Evolutionary conservation across 2,888 invertebrate species (phyloP).

Genomic region (Tuberolachnus salignus): DNA sequence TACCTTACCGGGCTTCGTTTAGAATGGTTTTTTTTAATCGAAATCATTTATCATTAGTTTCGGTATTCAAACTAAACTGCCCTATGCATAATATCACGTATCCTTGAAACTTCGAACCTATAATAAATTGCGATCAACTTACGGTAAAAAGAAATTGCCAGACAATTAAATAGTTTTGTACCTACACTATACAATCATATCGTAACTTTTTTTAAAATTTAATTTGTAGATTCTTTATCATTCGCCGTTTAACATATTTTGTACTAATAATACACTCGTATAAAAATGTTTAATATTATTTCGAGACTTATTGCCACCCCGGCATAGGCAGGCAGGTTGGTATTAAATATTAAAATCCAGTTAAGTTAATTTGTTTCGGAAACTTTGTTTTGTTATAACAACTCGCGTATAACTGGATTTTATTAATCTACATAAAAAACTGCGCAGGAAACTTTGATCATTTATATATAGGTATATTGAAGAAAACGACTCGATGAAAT

Average conservation of each 20-base stretch:
- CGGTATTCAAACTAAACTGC: no score
- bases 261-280: neutral
- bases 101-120: no score
- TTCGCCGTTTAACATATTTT: neutral
- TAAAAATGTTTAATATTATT: neutral
- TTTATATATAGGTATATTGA: slow-evolving; percentile 8
- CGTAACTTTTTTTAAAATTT: no score
- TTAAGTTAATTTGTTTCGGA: slow-evolving; percentile 28
- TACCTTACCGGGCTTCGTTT: no score
- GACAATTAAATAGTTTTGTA: no score
- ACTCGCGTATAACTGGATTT: slow-evolving; percentile 22
- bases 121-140: no score
- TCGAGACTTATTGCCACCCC: neutral
- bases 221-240: neutral
- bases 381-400: slow-evolving; percentile 28
- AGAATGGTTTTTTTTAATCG: no score
- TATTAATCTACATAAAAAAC: slow-evolving; percentile 49
- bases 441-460: slow-evolving; percentile 26
- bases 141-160: no score
- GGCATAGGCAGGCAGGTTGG: neutral
- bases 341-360: slow-evolving; percentile 18
- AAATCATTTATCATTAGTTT: no score
- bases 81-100: no score
- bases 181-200: no score
- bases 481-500: slow-evolving; percentile 37